A percentile compares a stretch with the other conserved stretches of the same genome.
Conservation (phyloP, 1,140 invertebrate genomes). For the Macrobrachium nipponense region DNA sequence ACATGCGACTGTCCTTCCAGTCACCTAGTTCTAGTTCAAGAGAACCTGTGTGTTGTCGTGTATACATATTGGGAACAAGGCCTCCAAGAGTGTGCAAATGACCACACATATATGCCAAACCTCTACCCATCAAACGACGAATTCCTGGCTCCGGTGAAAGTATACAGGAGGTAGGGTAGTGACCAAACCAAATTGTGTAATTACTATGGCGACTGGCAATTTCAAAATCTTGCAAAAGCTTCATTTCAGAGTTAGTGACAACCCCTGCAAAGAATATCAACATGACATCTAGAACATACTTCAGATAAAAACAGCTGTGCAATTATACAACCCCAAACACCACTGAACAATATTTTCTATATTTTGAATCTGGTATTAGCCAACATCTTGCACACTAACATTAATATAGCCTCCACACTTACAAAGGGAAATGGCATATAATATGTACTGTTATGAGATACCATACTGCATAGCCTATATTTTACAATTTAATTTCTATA, state of each 20-base stretch:
- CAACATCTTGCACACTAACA: too few relatives aligned
- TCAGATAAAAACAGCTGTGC: neutral
- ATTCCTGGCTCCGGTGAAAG: conserved; percentile 64
- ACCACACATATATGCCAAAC: conserved; percentile 88
- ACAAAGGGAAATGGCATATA: too few relatives aligned
- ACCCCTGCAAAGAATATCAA: conserved; percentile 41
- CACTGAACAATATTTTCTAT: too few relatives aligned
- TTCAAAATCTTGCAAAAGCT: conserved; percentile 63
- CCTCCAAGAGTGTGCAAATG: conserved; percentile 89
- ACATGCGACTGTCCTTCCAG: conserved; percentile 93
- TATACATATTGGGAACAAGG: conserved; percentile 86
- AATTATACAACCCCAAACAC: too few relatives aligned
- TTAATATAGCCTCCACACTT: too few relatives aligned
- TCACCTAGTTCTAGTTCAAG: conserved; percentile 92
- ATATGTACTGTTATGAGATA: too few relatives aligned
- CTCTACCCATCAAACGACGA: conserved; percentile 72
- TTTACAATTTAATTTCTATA: too few relatives aligned
- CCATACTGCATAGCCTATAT: too few relatives aligned
- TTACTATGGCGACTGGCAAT: conserved; percentile 66
- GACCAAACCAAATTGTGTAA: conserved; percentile 88
- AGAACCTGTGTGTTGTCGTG: conserved; percentile 84
- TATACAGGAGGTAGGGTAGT: conserved; percentile 93
- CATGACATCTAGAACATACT: neutral
- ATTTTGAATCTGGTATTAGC: too few relatives aligned
- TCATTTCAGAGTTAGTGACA: conserved; percentile 68